Base-by-base conservation (phyloP, 1,140 invertebrate genomes). In the Drosophila teissieri region DNA sequence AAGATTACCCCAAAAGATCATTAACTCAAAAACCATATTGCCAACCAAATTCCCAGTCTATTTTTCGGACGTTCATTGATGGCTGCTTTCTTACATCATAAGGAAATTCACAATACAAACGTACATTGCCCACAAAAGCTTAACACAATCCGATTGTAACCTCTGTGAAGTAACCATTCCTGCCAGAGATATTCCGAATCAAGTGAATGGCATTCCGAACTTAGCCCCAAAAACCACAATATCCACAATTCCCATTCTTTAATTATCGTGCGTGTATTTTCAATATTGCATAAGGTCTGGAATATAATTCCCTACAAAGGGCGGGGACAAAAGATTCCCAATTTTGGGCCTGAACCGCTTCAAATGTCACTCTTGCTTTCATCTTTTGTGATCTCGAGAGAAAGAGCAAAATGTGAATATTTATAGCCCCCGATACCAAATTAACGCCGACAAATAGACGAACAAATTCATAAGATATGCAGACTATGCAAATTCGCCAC, bases 301-400 rank as follows among this genome's bases (percentile, higher is more conserved):
- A 53, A 52, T 27, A 69, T 56, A 70, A 12, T 19, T 19, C 44
- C 60, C 27, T 36, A 56, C 27, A 70, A 48, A 15, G 22, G 65
- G 65, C 27, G 44, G 51, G 56, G 27, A 70, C 63, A 70, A 72
- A 70, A 70, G 65, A 65, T 55, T 49, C 44, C 65, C 37, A 65
- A 63, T 12, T 45, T 22, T 31, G 27, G 51, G 64, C n/a, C 44
- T 55, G 39, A 12, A 69, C 22, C 67, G 49, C 63, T 70, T 69
- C 57, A 73, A 84, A 68, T 86, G 81, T 84, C 81, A 84, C 81
- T 85, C 72, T 84, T 84, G 81, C 81, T 84, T 84, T 84, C 81
- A 65, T 86, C 82, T 85, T 73, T 84, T 84, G 62, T 80, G n/a
- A 37, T 14, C 22, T 11, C 19, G 19, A 62, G 67, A 64, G 42